A percentile compares a stretch with the other conserved stretches of the same genome.
phyloP scores from a whole-genome alignment of 2,888 invertebrate species.

The Trachelus stipa region DNA sequence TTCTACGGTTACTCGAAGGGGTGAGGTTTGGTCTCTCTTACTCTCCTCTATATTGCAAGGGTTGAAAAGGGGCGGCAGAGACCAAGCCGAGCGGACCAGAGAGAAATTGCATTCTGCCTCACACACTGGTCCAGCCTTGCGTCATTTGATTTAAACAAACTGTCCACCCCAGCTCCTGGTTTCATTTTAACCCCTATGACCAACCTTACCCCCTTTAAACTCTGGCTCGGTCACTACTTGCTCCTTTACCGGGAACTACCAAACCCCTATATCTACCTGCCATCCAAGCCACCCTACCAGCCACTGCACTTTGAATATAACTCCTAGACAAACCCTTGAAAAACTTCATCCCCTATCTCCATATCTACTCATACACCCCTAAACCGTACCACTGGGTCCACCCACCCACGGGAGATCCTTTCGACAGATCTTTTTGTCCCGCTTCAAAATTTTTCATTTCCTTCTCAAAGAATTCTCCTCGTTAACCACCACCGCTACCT shows the following conservation, averaged over 20 bases:
- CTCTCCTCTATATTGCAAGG: not conserved
- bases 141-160: slow-evolving; percentile 28
- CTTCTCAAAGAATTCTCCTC: not conserved
- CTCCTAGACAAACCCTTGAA: not conserved
- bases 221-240: not conserved
- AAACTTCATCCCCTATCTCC: not conserved
- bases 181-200: slow-evolving; percentile 12
- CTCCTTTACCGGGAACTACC: not conserved
- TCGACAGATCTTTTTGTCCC: not conserved
- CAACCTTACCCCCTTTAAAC: not conserved
- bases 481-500: not conserved
- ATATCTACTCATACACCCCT: not conserved
- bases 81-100: not conserved
- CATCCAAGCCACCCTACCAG: not conserved
- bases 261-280: not conserved
- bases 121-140: slow-evolving; percentile 4
- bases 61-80: not conserved
- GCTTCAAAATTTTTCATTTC: not conserved
- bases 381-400: not conserved
- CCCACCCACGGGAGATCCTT: not conserved
- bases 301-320: not conserved
- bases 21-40: not conserved
- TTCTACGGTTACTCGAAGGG: not conserved
- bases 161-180: slow-evolving; percentile 10
- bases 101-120: not conserved